A percentile compares a stretch with the other conserved stretches of the same genome.
Evolutionary conservation across 2,113 vertebrate genomes (phyloP).

Genomic region (Rhinichthys klamathensis): DNA sequence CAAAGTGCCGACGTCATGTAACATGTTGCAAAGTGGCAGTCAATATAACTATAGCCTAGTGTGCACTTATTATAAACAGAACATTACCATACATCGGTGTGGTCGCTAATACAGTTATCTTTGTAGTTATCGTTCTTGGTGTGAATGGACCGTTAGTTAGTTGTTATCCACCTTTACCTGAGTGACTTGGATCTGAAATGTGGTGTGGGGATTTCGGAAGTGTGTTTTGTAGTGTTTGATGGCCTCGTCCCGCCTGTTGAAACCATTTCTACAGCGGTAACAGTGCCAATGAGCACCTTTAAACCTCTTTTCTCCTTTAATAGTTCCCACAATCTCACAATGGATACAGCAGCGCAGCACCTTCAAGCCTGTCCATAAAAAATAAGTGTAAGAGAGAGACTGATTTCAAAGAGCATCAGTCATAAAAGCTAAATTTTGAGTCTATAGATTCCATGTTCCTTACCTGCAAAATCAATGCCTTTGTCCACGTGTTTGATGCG

Average conservation of each 20-base stretch:
- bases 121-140: background rate
- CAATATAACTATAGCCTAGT: too few relatives aligned
- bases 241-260: constrained; percentile 68
- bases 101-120: too few relatives aligned
- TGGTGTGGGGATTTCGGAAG: constrained; percentile 70
- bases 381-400: background rate
- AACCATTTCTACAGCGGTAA: constrained; percentile 68
- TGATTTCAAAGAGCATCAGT: background rate
- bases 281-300: constrained; percentile 71
- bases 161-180: constrained; percentile 52
- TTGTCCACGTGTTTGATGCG: constrained; percentile 67
- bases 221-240: constrained; percentile 70
- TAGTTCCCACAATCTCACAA: constrained; percentile 70
- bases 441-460: background rate
- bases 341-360: constrained; percentile 69
- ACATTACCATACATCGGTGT: too few relatives aligned
- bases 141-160: background rate
- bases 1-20: too few relatives aligned
- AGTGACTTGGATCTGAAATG: constrained; percentile 69
- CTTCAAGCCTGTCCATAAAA: constrained; percentile 60
- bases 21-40: too few relatives aligned
- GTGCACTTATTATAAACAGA: too few relatives aligned
- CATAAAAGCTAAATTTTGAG: background rate
- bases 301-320: constrained; percentile 70
- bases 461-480: constrained; percentile 66